phyloP scores from a whole-genome alignment of 2,797 vertebrate species.

The Melanotaenia pygmaea region DNA sequence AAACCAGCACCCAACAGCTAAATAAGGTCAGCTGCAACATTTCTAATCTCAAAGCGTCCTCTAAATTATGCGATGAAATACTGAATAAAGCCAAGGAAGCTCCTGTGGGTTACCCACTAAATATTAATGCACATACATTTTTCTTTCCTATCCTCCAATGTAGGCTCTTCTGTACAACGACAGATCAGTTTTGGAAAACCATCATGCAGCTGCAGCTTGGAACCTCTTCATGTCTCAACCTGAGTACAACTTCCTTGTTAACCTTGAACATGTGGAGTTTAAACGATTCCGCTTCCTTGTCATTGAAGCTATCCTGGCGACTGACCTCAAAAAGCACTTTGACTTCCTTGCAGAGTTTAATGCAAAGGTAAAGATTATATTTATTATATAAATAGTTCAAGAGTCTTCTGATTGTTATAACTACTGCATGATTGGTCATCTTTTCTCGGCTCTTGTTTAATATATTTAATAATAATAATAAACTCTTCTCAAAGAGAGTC shows the following conservation, averaged over 20 bases:
- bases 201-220: constrained; percentile 96
- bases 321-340: constrained; percentile 98
- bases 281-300: constrained; percentile 98
- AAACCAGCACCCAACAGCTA: background rate
- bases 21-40: background rate
- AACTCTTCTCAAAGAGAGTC: background rate
- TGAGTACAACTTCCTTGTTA: constrained; percentile 95
- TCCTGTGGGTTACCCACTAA: background rate
- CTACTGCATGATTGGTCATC: background rate
- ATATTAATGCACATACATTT: background rate
- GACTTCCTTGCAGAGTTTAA: constrained; percentile 98
- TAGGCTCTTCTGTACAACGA: constrained; percentile 98
- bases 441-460: background rate
- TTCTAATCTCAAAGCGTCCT: background rate
- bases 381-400: background rate
- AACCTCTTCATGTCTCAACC: constrained; percentile 96
- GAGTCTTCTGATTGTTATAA: background rate
- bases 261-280: constrained; percentile 96
- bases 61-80: background rate
- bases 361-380: constrained; percentile 86
- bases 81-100: background rate
- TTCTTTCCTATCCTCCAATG: background rate
- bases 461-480: background rate
- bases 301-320: constrained; percentile 97
- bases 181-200: constrained; percentile 97